Evolutionary conservation across 2,888 invertebrate species (phyloP).

Genomic region (Synergus umbraculus): DNA sequence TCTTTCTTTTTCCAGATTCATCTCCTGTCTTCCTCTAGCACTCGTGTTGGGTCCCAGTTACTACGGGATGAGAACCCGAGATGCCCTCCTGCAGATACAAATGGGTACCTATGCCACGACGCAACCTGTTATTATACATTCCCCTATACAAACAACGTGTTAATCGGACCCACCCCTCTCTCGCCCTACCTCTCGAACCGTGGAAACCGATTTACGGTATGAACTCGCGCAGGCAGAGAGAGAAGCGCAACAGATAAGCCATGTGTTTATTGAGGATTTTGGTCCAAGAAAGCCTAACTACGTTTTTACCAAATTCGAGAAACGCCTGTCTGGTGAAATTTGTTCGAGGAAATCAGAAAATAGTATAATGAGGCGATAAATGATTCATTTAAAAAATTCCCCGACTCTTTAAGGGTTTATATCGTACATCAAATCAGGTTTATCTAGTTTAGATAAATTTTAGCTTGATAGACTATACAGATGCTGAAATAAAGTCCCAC

Average conservation of each 20-base stretch:
- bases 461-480: no score
- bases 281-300: neutral
- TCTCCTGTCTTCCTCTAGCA: slow-evolving; percentile 48
- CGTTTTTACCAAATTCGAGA: neutral
- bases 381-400: no score
- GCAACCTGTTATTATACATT: slow-evolving; percentile 77
- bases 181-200: slow-evolving; percentile 54
- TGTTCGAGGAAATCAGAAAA: neutral
- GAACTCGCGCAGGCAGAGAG: neutral
- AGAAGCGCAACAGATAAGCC: slow-evolving; percentile 5
- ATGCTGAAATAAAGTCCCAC: neutral
- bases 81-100: slow-evolving; percentile 73
- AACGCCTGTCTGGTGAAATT: neutral
- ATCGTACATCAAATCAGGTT: no score
- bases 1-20: slow-evolving; percentile 43
- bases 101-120: slow-evolving; percentile 73
- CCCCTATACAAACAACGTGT: slow-evolving; percentile 78
- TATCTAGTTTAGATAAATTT: no score
- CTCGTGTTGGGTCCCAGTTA: slow-evolving; percentile 52
- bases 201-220: slow-evolving; percentile 59
- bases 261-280: neutral
- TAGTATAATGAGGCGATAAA: neutral
- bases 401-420: no score
- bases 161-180: slow-evolving; percentile 72
- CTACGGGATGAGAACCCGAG: slow-evolving; percentile 66